Evolutionary conservation across 2,888 invertebrate species (phyloP), one percentile per base, ranked within the genome.

Genomic region (Anodontia alba): DNA sequence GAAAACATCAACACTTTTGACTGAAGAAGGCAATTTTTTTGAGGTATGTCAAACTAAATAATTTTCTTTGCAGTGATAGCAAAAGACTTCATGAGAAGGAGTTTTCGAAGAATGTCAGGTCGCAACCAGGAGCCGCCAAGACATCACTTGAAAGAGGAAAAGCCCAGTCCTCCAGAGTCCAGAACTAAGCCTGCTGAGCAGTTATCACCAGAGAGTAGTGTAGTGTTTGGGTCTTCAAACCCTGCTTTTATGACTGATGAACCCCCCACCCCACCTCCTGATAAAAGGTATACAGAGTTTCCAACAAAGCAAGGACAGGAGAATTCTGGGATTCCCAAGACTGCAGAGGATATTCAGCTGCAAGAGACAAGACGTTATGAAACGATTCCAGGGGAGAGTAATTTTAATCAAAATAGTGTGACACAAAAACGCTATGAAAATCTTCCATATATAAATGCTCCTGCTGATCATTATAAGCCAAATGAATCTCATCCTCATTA

Each of bases 31-130:
- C n/a, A n/a, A n/a, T n/a, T n/a, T n/a, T n/a, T n/a, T n/a, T n/a
- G n/a, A n/a, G n/a, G n/a, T n/a, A n/a, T n/a, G n/a, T n/a, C n/a
- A n/a, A n/a, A n/a, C n/a, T n/a, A n/a, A n/a, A n/a, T n/a, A n/a
- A n/a, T 20, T 46, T 62, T 57, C 12, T 10, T 80, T 81, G 17
- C 79, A 88, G 88, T 76, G 42, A 77, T 84, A 49, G 88, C 87
- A n/a, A 74, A 82, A 49, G 84, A 88, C 31, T 87, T 87, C 79
- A 86, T 88, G 7, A 72, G 88, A 10, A 76, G 88, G 43, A 88
- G 88, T 80, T 83, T 88, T 7, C 81, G 87, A 49, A 69, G 88
- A 57, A 66, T 87, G 70, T 88, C 88, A 15, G 88, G 88, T 12
- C 79, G 84, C 15, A 73, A 76, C 66, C 74, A 74, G 3, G 80